Base-by-base conservation (phyloP, 2,113 vertebrate genomes). In the Pavo muticus region DNA sequence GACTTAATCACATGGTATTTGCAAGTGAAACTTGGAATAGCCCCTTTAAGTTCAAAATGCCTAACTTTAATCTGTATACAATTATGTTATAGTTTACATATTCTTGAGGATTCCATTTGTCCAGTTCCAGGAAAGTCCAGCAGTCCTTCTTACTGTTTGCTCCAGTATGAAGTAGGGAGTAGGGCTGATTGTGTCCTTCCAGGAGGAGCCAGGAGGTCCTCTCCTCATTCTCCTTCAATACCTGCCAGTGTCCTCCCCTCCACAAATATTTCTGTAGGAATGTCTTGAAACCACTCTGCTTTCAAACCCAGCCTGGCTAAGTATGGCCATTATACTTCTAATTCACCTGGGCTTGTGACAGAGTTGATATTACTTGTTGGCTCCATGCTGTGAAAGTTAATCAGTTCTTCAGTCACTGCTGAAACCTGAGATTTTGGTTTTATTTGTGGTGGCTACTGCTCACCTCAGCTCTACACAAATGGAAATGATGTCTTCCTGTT, bases 161-260 rank as follows among this genome's bases (percentile, higher is more conserved):
- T 80, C 42, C 17, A 82, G 8, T 10, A n/a, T 23, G 21, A 82
- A 14, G 2, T 24, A 84, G 39, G 9, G 27, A 67, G 27, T 74
- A 4, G 2, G n/a, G 11, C 9, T 0, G 3, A 44, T n/a, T 57
- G 9, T 1, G 3, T 25, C 3, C 29, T 64, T 91, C 25, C 2
- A 16, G 30, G 17, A 44, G 27, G 3, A 74, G 4, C 6, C 20
- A n/a, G 5, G 40, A 5, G 4, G 24, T 39, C 32, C 5, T 61
- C 12, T 35, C 8, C 9, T n/a, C 77, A 4, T 6, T 44, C 12
- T 81, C 11, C 11, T 84, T 65, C 39, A 87, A 57, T 27, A 59
- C 17, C 7, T 37, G 8, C 2, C 3, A 85, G 37, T 6, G 30
- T 30, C 39, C 5, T 56, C 1, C 50, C 11, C 10, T 69, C 30